phyloP scores from a whole-genome alignment of 2,888 invertebrate species.

The Tetragonisca angustula region DNA sequence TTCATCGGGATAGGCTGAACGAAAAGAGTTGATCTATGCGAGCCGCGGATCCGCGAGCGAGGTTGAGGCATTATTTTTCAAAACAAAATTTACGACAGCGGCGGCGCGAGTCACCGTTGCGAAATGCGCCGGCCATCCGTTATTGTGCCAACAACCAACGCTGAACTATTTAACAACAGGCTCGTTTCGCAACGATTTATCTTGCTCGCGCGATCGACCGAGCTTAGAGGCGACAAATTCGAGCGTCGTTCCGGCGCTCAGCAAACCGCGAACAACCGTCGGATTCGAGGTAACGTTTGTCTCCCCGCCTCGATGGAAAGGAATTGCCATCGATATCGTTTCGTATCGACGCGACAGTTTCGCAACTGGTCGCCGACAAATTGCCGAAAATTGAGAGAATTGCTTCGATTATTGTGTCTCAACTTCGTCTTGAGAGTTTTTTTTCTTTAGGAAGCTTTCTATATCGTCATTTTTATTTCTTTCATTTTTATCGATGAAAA shows the following conservation, averaged over 20 bases:
- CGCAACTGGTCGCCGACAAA: background rate
- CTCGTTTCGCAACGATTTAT: slow-evolving; percentile 63
- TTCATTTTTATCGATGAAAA: no score
- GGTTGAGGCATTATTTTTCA: slow-evolving; percentile 41
- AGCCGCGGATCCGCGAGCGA: slow-evolving; percentile 26
- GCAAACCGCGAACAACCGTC: slow-evolving; percentile 44
- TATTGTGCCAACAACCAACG: slow-evolving; percentile 60
- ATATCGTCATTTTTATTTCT: no score
- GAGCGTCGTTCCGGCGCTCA: slow-evolving; percentile 33
- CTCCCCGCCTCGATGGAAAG: background rate
- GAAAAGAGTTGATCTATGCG: slow-evolving; percentile 39
- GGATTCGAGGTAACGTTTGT: slow-evolving; percentile 32
- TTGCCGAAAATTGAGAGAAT: slow-evolving; percentile 3
- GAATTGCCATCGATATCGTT: background rate
- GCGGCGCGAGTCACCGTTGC: slow-evolving; percentile 48
- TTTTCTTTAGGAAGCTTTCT: background rate
- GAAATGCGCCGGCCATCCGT: slow-evolving; percentile 55
- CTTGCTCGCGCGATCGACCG: slow-evolving; percentile 51
- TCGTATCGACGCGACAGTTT: background rate
- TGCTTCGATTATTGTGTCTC: background rate
- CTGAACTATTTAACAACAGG: slow-evolving; percentile 64
- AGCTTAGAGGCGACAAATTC: slow-evolving; percentile 55
- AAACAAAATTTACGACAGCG: slow-evolving; percentile 51
- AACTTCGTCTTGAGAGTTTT: background rate
- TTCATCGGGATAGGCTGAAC: slow-evolving; percentile 42